These are phyloP conservation scores for Caerostris extrusa DNA, from an alignment of 1,140 invertebrate genomes.

Conservation along the genomic window DNA sequence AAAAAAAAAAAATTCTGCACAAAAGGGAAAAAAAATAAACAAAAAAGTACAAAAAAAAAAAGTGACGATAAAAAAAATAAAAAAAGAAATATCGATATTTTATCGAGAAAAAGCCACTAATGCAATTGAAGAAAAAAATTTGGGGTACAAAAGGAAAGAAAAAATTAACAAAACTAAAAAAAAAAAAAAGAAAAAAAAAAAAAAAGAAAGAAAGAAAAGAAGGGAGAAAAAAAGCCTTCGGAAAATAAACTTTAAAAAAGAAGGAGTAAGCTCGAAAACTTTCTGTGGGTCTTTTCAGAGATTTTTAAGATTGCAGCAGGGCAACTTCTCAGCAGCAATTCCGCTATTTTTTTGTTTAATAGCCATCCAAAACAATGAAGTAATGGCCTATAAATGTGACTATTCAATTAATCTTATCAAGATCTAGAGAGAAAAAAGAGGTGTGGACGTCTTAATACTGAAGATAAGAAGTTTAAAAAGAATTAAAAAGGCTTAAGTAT, in stretches of 20 bases:
- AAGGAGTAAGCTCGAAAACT: background rate
- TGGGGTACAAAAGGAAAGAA: conserved; percentile 27
- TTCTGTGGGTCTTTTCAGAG: conserved; percentile 14
- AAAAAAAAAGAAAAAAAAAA: conserved; percentile 21
- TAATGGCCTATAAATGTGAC: background rate
- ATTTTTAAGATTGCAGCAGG: conserved; percentile 10
- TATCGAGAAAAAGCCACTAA: conserved; percentile 61
- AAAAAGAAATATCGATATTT: conserved; percentile 56
- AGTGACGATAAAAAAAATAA: no score
- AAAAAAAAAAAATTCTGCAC: background rate
- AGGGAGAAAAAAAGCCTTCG: background rate
- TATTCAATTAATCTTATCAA: conserved; percentile 9
- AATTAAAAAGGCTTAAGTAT: no score
- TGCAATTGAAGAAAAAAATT: conserved; percentile 64
- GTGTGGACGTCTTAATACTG: background rate
- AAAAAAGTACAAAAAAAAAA: background rate
- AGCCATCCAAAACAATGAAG: background rate
- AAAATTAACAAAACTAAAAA: conserved; percentile 41
- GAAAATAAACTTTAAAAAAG: conserved; percentile 5
- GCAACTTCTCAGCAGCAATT: background rate
- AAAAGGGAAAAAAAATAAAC: no score
- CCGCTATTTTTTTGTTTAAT: conserved; percentile 26
- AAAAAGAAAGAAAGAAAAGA: conserved; percentile 20
- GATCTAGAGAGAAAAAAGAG: background rate
- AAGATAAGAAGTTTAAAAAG: background rate